Base-by-base conservation (phyloP, 2,888 invertebrate species). In the Aphodius granarius region DNA sequence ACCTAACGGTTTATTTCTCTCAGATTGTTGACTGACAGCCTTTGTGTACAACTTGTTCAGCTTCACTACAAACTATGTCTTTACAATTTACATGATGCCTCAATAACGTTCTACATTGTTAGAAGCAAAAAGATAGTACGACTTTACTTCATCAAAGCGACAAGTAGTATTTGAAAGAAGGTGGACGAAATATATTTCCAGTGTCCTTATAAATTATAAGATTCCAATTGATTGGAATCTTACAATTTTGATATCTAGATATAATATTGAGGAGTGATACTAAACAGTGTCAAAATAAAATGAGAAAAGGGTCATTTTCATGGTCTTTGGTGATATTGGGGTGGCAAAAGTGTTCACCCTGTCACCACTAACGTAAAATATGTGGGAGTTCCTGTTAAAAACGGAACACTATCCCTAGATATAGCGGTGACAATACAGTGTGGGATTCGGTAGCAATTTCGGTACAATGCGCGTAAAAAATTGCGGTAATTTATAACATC, bases 321-420 rank as follows among this genome's bases (percentile, higher is more conserved):
- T 13, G 43, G 43, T 43, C 13, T 43, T 43, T 13, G 43, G 1
- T 43, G 3, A 43, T 43, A 43, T 43, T 43, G 43, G 9, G 43
- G 43, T 6, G 6, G 43, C 17, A 20, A 72, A 68, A 68, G 6
- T 43, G 43, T 43, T 13, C 43, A 6, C 43, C n/a, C 22, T 68
- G 68, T 68, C 68, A 68, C 68, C 19, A 5, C 21, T 68, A 68
- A 68, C 19, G 21, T 68, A 68, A 68, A 68, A 68, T 68, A 68
- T 68, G 68, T 68, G 68, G 68, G 68, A 68, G 68, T 68, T 68
- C 21, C 68, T 68, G 5, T n/a, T 6, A 1, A 43, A 2, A 6
- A 9, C 43, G 43, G 43, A 43, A 43, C 43, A 43, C 6, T 43
- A 43, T 43, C 43, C 43, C 13, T 13, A 43, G 43, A 43, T 43